Percentiles rank a stretch among this genome's conserved stretches.
phyloP scores from a whole-genome alignment of 2,797 vertebrate species.

The Trematomus bernacchii region DNA sequence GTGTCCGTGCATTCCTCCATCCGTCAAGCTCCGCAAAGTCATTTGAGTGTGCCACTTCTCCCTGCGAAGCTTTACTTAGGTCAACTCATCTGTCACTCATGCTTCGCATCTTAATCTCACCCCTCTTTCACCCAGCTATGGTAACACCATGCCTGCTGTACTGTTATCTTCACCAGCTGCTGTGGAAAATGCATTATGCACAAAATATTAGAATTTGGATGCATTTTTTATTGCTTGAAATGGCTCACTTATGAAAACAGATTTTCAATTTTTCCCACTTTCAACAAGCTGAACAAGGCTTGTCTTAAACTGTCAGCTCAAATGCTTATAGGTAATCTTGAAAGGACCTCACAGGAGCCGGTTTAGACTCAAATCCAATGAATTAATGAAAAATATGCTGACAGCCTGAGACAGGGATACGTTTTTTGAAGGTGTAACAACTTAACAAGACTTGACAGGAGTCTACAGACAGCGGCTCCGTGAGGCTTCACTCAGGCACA shows the following conservation, averaged over 20 bases:
- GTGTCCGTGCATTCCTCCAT: conserved; percentile 85
- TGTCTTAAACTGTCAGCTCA: conserved; percentile 3
- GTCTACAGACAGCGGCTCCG: neutral
- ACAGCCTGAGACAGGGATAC: neutral
- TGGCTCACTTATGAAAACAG: neutral
- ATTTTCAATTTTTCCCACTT: neutral
- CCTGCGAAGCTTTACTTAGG: conserved; percentile 75
- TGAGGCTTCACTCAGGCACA: neutral
- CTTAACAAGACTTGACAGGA: conserved; percentile 11
- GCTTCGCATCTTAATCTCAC: conserved; percentile 28
- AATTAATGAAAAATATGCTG: neutral
- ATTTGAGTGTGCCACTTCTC: conserved; percentile 82
- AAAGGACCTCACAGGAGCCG: neutral
- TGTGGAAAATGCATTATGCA: conserved; percentile 22
- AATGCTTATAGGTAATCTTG: neutral
- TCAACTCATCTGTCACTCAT: conserved; percentile 65
- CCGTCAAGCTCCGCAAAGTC: conserved; percentile 79
- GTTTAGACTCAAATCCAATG: neutral
- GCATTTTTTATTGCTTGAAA: neutral
- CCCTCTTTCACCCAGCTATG: conserved; percentile 34
- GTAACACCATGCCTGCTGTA: conserved; percentile 12
- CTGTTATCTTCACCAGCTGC: conserved; percentile 26
- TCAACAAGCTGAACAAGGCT: neutral
- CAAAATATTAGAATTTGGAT: neutral
- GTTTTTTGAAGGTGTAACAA: neutral